phyloP scores from a whole-genome alignment of 1,140 invertebrate species.

The Euborellia annulipes region DNA sequence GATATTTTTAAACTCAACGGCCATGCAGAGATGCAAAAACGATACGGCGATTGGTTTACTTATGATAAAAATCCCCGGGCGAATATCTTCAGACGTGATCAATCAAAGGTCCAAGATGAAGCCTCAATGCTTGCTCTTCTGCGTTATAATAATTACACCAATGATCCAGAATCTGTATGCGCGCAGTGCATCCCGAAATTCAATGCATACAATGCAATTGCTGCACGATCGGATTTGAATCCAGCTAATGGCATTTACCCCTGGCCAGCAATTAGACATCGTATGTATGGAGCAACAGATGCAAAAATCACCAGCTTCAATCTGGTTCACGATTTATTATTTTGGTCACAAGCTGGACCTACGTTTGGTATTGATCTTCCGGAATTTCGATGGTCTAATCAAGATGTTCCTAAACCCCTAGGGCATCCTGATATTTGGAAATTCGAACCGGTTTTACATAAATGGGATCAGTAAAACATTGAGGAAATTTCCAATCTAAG shows the following conservation, averaged over 20 bases:
- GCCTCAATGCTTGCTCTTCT: constrained; percentile 40
- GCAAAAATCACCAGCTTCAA: constrained; percentile 36
- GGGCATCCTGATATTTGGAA: constrained; percentile 46
- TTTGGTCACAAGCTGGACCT: constrained; percentile 41
- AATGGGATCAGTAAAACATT: too few relatives aligned
- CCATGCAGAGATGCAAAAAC: constrained; percentile 32
- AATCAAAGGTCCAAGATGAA: constrained; percentile 35
- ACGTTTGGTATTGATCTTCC: constrained; percentile 37
- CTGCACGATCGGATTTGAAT: constrained; percentile 44
- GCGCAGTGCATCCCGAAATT: constrained; percentile 56
- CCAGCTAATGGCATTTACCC: constrained; percentile 44
- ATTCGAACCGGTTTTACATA: constrained; percentile 35
- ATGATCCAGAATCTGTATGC: constrained; percentile 54
- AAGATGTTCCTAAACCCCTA: constrained; percentile 27
- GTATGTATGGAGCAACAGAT: constrained; percentile 46
- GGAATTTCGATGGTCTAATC: constrained; percentile 51
- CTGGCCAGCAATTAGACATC: constrained; percentile 42
- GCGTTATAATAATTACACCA: constrained; percentile 56
- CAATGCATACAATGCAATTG: constrained; percentile 55
- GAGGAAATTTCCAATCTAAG: too few relatives aligned
- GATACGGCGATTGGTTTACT: constrained; percentile 55
- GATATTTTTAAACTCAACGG: constrained; percentile 32
- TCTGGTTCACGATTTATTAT: constrained; percentile 27
- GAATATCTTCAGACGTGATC: constrained; percentile 43
- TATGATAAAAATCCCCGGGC: constrained; percentile 46